phyloP scores from a whole-genome alignment of 2,797 vertebrate genomes.

The Picus viridis region DNA sequence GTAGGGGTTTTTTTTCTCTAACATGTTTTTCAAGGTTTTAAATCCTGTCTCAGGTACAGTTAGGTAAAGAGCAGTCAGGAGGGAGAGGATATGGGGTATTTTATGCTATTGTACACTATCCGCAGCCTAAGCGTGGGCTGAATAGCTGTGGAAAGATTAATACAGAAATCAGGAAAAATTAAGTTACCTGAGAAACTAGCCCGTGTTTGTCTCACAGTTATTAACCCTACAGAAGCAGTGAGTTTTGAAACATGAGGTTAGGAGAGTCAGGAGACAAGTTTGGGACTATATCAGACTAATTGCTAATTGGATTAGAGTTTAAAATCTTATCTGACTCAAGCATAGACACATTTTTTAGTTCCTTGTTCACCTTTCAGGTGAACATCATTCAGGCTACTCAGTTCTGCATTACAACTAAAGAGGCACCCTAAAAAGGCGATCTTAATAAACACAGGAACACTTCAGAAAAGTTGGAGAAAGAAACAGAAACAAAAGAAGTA shows the following conservation, averaged over 20 bases:
- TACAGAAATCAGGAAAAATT: neutral
- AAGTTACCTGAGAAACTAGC: neutral
- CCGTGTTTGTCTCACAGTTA: neutral
- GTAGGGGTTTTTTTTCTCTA: too few relatives aligned
- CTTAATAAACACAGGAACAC: neutral
- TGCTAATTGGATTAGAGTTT: neutral
- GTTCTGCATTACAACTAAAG: neutral
- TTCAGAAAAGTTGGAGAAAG: neutral
- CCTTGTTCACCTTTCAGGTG: neutral
- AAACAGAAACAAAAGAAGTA: neutral
- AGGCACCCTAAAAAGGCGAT: neutral
- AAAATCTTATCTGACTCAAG: neutral
- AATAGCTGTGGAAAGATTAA: neutral
- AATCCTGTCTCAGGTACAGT: neutral
- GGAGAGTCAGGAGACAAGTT: neutral
- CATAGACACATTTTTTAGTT: neutral
- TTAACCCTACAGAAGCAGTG: neutral
- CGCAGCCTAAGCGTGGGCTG: accelerated
- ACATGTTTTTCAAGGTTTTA: neutral
- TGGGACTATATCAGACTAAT: neutral
- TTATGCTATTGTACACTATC: neutral
- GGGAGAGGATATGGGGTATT: neutral
- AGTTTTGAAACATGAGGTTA: neutral
- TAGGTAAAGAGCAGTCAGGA: neutral
- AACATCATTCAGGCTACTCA: neutral